These are phyloP conservation scores for Amia ocellicauda DNA, from an alignment of 2,113 vertebrate genomes.

Conservation along the genomic window DNA sequence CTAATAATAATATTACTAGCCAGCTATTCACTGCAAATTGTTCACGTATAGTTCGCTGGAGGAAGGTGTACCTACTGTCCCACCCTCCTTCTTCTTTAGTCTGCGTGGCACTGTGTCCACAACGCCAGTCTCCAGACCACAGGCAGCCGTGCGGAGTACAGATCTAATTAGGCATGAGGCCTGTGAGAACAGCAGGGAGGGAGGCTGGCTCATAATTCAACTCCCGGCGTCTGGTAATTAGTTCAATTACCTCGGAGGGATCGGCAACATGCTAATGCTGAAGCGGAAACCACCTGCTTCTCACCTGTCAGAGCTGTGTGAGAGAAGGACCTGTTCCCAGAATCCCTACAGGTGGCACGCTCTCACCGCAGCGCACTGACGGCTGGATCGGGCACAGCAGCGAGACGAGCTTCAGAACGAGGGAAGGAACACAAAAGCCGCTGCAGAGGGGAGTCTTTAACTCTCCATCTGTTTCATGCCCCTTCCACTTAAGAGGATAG, in stretches of 20 bases:
- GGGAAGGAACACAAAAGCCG: too few relatives aligned
- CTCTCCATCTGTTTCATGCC: too few relatives aligned
- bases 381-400: too few relatives aligned
- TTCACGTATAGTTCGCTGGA: not conserved
- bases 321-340: not conserved
- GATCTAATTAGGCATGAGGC: constrained; percentile 16
- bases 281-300: not conserved
- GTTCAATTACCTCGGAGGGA: constrained; percentile 20
- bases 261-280: constrained; percentile 1
- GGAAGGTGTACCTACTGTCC: not conserved
- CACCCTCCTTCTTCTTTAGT: not conserved
- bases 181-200: constrained; percentile 12
- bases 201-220: constrained; percentile 1
- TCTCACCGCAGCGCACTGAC: not conserved
- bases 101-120: not conserved
- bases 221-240: constrained; percentile 21
- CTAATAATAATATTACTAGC: too few relatives aligned
- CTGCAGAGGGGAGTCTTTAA: too few relatives aligned
- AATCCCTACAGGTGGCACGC: not conserved
- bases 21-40: too few relatives aligned
- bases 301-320: constrained; percentile 6
- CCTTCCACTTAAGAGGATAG: too few relatives aligned
- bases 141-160: not conserved
- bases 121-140: not conserved
- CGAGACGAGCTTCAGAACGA: too few relatives aligned